phyloP scores from a whole-genome alignment of 2,888 invertebrate genomes.

The Malthinus flaveolus region DNA sequence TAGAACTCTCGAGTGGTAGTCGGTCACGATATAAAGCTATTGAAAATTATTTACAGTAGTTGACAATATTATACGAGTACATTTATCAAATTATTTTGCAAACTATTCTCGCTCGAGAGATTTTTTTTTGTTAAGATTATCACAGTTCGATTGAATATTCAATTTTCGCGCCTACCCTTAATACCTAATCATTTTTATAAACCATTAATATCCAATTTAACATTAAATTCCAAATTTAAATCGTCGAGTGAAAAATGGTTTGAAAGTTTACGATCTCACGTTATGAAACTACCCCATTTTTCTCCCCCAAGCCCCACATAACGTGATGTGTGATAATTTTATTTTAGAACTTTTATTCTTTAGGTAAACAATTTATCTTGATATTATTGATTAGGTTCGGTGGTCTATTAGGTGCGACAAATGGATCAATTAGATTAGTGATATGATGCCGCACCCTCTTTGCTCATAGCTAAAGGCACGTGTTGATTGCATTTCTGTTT shows the following conservation, averaged over 20 bases:
- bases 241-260: too few relatives aligned
- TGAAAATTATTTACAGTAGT: constrained; percentile 24
- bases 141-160: too few relatives aligned
- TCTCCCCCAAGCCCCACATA: not conserved
- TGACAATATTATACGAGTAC: not conserved
- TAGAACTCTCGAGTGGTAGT: constrained; percentile 8
- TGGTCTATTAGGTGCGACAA: constrained; percentile 44
- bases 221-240: too few relatives aligned
- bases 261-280: too few relatives aligned
- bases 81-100: not conserved
- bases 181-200: too few relatives aligned
- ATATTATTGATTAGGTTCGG: constrained; percentile 31
- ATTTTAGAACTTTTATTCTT: not conserved
- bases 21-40: constrained; percentile 30
- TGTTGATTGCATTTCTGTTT: constrained; percentile 36
- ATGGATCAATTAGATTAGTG: constrained; percentile 46
- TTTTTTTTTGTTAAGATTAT: too few relatives aligned
- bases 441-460: constrained; percentile 38
- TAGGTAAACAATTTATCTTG: constrained; percentile 17
- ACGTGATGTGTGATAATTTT: not conserved
- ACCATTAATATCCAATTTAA: too few relatives aligned
- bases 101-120: too few relatives aligned
- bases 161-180: too few relatives aligned
- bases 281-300: not conserved
- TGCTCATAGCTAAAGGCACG: constrained; percentile 27